Percentiles rank a stretch among this genome's conserved stretches.
These are phyloP conservation scores for Cetoscarus ocellatus DNA, from an alignment of 2,797 vertebrate species.

Conservation along the genomic window DNA sequence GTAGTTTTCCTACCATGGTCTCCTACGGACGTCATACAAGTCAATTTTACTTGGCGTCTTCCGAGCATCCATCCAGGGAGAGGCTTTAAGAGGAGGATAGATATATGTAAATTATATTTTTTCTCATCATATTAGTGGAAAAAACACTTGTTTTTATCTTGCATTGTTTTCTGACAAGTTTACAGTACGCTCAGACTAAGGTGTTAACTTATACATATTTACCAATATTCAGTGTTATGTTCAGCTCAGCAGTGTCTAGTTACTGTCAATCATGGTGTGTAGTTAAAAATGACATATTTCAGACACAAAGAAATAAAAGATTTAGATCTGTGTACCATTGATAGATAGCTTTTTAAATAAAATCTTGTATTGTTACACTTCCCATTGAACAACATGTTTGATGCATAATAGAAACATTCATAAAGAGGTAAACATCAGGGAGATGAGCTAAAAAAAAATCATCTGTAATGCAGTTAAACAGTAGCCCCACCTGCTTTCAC, in stretches of 20 bases:
- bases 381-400: slow-evolving; percentile 1
- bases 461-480: slow-evolving; percentile 11
- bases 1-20: slow-evolving; percentile 90
- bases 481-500: slow-evolving; percentile 16
- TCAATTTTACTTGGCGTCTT: slow-evolving; percentile 96
- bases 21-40: slow-evolving; percentile 95
- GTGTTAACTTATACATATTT: slow-evolving; percentile 23
- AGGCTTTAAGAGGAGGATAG: slow-evolving; percentile 82
- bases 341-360: slow-evolving; percentile 6
- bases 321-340: slow-evolving; percentile 1
- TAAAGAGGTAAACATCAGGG: slow-evolving; percentile 12
- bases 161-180: slow-evolving; percentile 19
- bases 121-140: slow-evolving; percentile 23
- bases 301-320: neutral
- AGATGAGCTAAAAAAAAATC: slow-evolving; percentile 32
- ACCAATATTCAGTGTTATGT: slow-evolving; percentile 19
- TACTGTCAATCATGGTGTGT: slow-evolving; percentile 16
- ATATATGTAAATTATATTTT: slow-evolving; percentile 3
- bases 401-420: neutral
- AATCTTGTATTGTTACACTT: slow-evolving; percentile 1
- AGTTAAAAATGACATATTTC: slow-evolving; percentile 12
- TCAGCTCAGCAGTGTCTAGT: slow-evolving; percentile 8
- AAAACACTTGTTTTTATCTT: slow-evolving; percentile 17
- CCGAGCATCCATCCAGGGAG: slow-evolving; percentile 96
- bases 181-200: slow-evolving; percentile 5